Percentiles rank a stretch among this genome's conserved stretches.
phyloP scores from a whole-genome alignment of 2,113 vertebrate genomes.

The Cyrtonyx montezumae region DNA sequence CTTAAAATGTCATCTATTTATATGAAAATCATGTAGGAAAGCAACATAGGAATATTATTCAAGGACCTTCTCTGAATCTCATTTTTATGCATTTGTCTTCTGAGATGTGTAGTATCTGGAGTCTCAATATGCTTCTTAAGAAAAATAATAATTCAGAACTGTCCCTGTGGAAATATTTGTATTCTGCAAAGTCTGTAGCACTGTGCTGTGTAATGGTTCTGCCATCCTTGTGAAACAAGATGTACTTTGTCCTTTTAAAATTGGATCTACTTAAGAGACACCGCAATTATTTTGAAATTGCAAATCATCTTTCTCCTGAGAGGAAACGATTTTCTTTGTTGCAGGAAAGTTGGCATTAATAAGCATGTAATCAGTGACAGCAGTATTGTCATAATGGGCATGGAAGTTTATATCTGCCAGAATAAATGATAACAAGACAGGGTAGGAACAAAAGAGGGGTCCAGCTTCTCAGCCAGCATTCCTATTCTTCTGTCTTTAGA shows the following conservation, averaged over 20 bases:
- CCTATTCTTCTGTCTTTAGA: not conserved
- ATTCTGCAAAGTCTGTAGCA: not conserved
- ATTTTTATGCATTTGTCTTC: not conserved
- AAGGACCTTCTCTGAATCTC: not conserved
- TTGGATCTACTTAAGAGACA: slow-evolving; percentile 36
- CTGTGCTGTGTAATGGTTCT: not conserved
- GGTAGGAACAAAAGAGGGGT: not conserved
- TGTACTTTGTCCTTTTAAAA: slow-evolving; percentile 45
- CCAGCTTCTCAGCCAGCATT: not conserved
- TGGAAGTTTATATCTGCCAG: not conserved
- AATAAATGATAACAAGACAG: not conserved
- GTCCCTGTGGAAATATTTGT: not conserved
- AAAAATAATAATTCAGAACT: not conserved
- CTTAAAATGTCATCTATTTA: not conserved
- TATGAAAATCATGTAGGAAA: not conserved
- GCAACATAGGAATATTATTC: not conserved
- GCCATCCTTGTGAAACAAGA: not conserved
- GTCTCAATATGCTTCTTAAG: not conserved
- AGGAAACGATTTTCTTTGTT: slow-evolving; percentile 35
- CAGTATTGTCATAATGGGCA: not conserved
- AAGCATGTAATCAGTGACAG: slow-evolving; percentile 4
- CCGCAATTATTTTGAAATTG: not conserved
- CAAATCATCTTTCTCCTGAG: slow-evolving; percentile 11
- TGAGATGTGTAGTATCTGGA: not conserved
- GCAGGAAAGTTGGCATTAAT: slow-evolving; percentile 30